phyloP scores from a whole-genome alignment of 2,113 vertebrate genomes.

The Dipodomys spectabilis region DNA sequence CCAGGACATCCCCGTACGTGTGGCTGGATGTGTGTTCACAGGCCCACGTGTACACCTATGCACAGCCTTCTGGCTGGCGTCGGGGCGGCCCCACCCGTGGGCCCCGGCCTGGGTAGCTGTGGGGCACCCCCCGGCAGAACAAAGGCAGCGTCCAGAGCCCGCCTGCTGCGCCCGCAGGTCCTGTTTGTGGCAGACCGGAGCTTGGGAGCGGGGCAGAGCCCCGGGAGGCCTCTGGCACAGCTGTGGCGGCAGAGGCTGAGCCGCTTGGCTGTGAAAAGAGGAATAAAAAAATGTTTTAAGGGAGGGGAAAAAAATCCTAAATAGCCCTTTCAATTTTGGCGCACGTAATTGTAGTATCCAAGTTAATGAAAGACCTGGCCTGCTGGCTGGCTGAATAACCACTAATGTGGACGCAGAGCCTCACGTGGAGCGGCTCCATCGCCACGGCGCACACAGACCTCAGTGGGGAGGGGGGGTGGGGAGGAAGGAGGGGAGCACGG shows the following conservation, averaged over 20 bases:
- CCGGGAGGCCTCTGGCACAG: background rate
- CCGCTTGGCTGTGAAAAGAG: background rate
- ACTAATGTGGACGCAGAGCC: background rate
- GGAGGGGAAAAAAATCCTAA: constrained; percentile 62
- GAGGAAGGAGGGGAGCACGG: background rate
- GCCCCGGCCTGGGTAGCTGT: background rate
- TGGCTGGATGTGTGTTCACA: background rate
- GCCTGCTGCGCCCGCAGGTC: too few species aligned
- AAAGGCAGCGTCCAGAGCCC: background rate
- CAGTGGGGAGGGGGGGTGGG: constrained; percentile 3
- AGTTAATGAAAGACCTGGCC: constrained; percentile 45
- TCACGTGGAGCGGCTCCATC: background rate
- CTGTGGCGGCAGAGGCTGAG: background rate
- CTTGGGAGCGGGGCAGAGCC: too few species aligned
- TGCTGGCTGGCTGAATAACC: constrained; percentile 40
- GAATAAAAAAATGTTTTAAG: background rate
- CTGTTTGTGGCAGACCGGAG: background rate
- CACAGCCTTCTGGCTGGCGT: background rate
- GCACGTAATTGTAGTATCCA: constrained; percentile 67
- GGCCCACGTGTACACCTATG: fast-evolving
- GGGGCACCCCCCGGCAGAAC: background rate
- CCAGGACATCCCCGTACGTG: background rate
- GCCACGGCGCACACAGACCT: background rate
- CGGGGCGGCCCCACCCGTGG: fast-evolving
- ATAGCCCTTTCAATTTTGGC: constrained; percentile 41